phyloP scores from a whole-genome alignment of 2,113 vertebrate species.

The Lepus europaeus region DNA sequence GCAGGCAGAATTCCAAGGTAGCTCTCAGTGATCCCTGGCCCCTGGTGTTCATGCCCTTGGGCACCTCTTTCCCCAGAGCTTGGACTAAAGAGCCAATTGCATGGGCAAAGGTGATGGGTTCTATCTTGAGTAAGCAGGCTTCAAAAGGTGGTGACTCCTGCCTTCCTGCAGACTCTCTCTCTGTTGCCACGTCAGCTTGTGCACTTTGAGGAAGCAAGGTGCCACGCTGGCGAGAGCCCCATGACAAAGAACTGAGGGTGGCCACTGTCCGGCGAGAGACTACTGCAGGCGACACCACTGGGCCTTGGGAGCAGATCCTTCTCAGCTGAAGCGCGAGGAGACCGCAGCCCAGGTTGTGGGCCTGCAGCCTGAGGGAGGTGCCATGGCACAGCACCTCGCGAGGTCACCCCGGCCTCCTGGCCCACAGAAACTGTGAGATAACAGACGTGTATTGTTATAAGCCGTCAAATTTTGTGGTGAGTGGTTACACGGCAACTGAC shows the following conservation, averaged over 20 bases:
- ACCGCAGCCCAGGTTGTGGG: neutral
- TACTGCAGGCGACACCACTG: neutral
- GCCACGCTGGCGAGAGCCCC: neutral
- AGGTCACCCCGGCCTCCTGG: neutral
- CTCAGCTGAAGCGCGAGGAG: neutral
- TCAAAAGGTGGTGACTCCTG: neutral
- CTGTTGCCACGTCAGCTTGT: neutral
- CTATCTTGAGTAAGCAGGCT: neutral
- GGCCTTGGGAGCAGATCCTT: neutral
- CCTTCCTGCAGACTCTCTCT: neutral
- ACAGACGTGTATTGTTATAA: neutral
- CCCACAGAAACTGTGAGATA: neutral
- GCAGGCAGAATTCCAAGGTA: neutral
- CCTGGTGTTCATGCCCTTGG: neutral
- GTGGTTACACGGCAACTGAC: neutral
- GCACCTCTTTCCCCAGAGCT: neutral
- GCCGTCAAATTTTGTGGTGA: neutral
- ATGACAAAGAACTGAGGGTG: neutral
- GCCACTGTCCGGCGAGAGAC: neutral
- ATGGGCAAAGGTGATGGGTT: neutral
- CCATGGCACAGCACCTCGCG: neutral
- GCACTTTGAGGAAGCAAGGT: neutral
- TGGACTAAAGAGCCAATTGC: neutral
- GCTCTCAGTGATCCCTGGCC: neutral
- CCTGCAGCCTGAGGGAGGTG: neutral